Percentiles rank a stretch among this genome's conserved stretches.
Evolutionary conservation across 2,797 vertebrate genomes (phyloP).

Genomic region (Paedocypris micromegethes): DNA sequence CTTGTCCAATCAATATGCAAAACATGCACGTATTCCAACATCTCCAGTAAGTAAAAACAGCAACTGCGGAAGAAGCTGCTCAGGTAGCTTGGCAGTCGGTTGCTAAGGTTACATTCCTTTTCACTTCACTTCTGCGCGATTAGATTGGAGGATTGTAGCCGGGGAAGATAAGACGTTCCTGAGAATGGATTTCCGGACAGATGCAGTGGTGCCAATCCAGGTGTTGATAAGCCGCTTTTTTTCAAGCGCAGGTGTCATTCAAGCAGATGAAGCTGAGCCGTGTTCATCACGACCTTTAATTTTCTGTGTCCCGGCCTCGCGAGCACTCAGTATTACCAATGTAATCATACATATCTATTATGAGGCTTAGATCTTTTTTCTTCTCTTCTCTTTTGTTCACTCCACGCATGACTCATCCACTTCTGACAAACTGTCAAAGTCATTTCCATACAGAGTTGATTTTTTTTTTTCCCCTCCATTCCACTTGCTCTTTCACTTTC

Average conservation of each 20-base stretch:
- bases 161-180: slow-evolving; percentile 47
- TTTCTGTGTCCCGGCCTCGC: slow-evolving; percentile 27
- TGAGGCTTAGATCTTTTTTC: slow-evolving; percentile 34
- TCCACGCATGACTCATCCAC: slow-evolving; percentile 28
- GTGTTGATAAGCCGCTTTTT: slow-evolving; percentile 50
- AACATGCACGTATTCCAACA: slow-evolving; percentile 10
- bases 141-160: slow-evolving; percentile 49
- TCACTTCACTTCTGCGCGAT: slow-evolving; percentile 43
- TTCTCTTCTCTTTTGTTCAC: slow-evolving; percentile 35
- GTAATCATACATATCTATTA: slow-evolving; percentile 43
- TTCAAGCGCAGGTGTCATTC: slow-evolving; percentile 50
- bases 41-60: slow-evolving; percentile 31
- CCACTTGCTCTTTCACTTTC: neutral
- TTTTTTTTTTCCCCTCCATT: neutral
- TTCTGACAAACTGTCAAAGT: slow-evolving; percentile 40
- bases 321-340: slow-evolving; percentile 40
- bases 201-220: slow-evolving; percentile 45
- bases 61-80: slow-evolving; percentile 1
- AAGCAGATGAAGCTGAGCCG: slow-evolving; percentile 44
- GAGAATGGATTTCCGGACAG: slow-evolving; percentile 54
- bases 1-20: slow-evolving; percentile 7
- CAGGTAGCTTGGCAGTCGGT: slow-evolving; percentile 41
- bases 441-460: slow-evolving; percentile 37
- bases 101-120: slow-evolving; percentile 52
- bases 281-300: slow-evolving; percentile 16